Conservation (phyloP, 2,888 invertebrate species). For the Catocala fraxini region DNA sequence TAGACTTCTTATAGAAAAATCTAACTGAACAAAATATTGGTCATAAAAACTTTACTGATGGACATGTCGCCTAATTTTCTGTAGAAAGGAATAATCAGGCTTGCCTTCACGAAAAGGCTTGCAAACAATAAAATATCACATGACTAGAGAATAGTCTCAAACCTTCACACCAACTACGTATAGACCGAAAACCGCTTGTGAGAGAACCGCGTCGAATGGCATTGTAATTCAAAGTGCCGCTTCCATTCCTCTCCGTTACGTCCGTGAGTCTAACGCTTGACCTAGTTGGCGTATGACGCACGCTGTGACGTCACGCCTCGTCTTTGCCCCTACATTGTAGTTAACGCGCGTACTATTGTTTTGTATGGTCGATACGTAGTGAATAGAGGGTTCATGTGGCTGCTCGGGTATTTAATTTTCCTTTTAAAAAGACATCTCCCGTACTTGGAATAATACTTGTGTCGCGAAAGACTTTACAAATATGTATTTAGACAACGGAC, state of each 20-base stretch:
- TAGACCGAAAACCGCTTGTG: slow-evolving; percentile 1
- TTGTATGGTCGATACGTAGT: slow-evolving; percentile 23
- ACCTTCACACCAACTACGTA: background rate
- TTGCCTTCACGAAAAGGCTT: too few relatives aligned
- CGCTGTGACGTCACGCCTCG: slow-evolving; percentile 60
- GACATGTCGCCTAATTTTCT: too few relatives aligned
- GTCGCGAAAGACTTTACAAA: too few relatives aligned
- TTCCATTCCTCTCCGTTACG: slow-evolving; percentile 23
- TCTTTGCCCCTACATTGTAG: slow-evolving; percentile 47
- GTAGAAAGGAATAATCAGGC: too few relatives aligned
- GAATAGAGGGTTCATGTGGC: slow-evolving; percentile 12
- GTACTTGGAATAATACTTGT: too few relatives aligned
- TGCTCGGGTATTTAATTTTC: background rate
- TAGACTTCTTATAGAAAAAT: too few relatives aligned
- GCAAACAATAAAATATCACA: background rate
- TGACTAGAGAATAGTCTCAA: background rate
- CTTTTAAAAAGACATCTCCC: too few relatives aligned
- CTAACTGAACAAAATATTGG: too few relatives aligned
- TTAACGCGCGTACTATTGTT: slow-evolving; percentile 43
- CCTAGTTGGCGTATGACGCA: slow-evolving; percentile 65
- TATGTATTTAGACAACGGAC: too few relatives aligned
- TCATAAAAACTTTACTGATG: too few relatives aligned
- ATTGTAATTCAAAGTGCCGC: slow-evolving; percentile 43
- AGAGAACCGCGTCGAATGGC: slow-evolving; percentile 35
- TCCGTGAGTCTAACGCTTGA: slow-evolving; percentile 39